A percentile compares a stretch with the other conserved stretches of the same genome.
phyloP scores from a whole-genome alignment of 2,888 invertebrate genomes.

The Scaptomyza caliginosa region DNA sequence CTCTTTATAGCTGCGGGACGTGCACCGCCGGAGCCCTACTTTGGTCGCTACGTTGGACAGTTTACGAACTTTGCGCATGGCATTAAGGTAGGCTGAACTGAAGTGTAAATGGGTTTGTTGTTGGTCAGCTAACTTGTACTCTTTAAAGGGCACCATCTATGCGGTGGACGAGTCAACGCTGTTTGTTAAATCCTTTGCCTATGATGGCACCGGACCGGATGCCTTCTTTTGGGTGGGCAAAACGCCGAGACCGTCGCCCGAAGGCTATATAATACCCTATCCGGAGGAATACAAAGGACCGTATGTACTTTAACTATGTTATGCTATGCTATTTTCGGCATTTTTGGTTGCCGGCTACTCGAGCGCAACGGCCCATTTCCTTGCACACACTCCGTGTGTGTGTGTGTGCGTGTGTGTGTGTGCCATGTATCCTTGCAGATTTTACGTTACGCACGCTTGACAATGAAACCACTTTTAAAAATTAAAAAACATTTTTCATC shows the following conservation, averaged over 20 bases:
- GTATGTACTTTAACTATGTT: slow-evolving; percentile 85
- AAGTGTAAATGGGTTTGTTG: slow-evolving; percentile 1
- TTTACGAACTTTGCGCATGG: slow-evolving; percentile 91
- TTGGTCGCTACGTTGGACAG: slow-evolving; percentile 90
- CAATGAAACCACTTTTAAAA: slow-evolving; percentile 83
- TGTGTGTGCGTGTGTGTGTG: slow-evolving; percentile 27
- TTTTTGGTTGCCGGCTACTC: slow-evolving; percentile 56
- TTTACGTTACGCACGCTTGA: slow-evolving; percentile 81
- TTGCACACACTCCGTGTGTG: slow-evolving; percentile 21
- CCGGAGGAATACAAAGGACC: slow-evolving; percentile 92
- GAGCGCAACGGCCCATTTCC: slow-evolving; percentile 72
- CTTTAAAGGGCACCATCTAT: slow-evolving; percentile 89
- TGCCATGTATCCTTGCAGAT: slow-evolving; percentile 66
- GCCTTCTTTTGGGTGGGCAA: slow-evolving; percentile 97
- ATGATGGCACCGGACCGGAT: slow-evolving; percentile 94
- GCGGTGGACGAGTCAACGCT: slow-evolving; percentile 95
- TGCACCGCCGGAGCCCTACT: slow-evolving; percentile 87
- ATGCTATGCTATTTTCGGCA: slow-evolving; percentile 8
- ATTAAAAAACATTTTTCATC: slow-evolving; percentile 83
- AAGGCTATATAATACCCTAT: slow-evolving; percentile 93
- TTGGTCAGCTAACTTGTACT: not conserved
- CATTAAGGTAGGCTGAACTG: slow-evolving; percentile 84
- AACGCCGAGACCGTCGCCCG: slow-evolving; percentile 90
- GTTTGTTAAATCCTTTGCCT: slow-evolving; percentile 93
- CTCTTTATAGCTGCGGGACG: slow-evolving; percentile 73